Percentiles rank a stretch among this genome's conserved stretches.
phyloP scores from a whole-genome alignment of 2,888 invertebrate species.

The Ophonus ardosiacus region DNA sequence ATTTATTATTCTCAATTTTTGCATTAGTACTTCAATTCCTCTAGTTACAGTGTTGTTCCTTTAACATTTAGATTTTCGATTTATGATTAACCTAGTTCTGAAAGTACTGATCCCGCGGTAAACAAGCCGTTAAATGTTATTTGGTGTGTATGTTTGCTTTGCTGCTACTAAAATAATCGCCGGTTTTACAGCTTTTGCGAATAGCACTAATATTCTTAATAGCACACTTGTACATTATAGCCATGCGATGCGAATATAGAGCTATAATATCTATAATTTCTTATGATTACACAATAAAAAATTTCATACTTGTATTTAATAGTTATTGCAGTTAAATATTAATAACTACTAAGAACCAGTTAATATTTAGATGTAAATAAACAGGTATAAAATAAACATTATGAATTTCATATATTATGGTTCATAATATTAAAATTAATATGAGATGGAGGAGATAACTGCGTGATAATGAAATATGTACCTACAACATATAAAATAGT shows the following conservation, averaged over 20 bases:
- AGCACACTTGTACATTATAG: slow-evolving; percentile 25
- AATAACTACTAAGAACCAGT: not conserved
- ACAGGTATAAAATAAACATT: not conserved
- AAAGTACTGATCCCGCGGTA: slow-evolving; percentile 18
- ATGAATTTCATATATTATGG: not conserved
- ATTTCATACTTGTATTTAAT: not conserved
- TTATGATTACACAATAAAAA: slow-evolving; percentile 19
- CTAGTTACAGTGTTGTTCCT: no score
- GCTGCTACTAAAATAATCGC: slow-evolving; percentile 24
- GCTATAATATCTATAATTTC: slow-evolving; percentile 23
- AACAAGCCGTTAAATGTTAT: slow-evolving; percentile 41
- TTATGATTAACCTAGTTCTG: not conserved
- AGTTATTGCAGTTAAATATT: not conserved
- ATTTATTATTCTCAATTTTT: no score
- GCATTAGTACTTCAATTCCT: no score
- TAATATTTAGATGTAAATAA: not conserved
- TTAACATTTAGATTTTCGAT: no score
- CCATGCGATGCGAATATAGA: slow-evolving; percentile 5
- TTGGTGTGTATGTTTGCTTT: not conserved
- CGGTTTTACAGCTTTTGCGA: slow-evolving; percentile 29
- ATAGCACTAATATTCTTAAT: slow-evolving; percentile 41
- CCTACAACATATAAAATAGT: no score
- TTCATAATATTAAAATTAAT: not conserved
- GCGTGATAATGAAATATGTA: no score
- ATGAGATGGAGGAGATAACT: not conserved